Evolutionary conservation across 2,797 vertebrate genomes (phyloP).

Genomic region (Morelia viridis): DNA sequence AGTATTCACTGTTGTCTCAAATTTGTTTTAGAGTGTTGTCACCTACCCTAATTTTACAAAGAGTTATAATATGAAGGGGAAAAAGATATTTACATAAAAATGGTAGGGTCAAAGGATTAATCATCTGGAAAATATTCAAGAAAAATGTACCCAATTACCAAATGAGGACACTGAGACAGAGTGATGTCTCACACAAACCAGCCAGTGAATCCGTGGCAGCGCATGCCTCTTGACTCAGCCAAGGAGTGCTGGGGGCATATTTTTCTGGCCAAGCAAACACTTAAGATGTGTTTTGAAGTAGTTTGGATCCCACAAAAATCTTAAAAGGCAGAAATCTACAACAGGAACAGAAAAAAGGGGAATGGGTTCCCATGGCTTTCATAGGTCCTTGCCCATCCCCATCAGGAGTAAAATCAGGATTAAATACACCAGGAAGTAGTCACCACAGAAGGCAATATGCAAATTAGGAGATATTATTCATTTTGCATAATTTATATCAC

Average conservation of each 20-base stretch:
- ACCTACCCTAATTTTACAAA: too few species aligned
- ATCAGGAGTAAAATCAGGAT: neutral
- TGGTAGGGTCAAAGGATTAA: neutral
- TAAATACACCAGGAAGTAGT: neutral
- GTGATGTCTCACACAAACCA: neutral
- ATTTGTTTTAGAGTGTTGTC: too few species aligned
- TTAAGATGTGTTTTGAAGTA: neutral
- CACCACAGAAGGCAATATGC: neutral
- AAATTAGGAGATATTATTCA: neutral
- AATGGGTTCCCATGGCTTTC: too few species aligned
- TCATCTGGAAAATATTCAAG: neutral
- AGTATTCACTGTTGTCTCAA: too few species aligned
- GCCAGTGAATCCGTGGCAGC: neutral
- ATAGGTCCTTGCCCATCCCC: neutral
- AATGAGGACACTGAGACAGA: neutral
- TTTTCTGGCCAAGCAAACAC: neutral
- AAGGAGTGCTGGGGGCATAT: neutral
- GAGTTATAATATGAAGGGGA: too few species aligned
- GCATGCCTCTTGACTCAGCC: neutral
- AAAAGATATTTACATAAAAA: neutral
- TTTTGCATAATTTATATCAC: neutral
- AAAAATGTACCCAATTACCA: neutral
- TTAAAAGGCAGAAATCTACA: neutral
- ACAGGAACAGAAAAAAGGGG: neutral
- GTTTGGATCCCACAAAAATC: neutral